Evolutionary conservation across 2,888 invertebrate genomes (phyloP).

Genomic region (Monoplex corrugatus): DNA sequence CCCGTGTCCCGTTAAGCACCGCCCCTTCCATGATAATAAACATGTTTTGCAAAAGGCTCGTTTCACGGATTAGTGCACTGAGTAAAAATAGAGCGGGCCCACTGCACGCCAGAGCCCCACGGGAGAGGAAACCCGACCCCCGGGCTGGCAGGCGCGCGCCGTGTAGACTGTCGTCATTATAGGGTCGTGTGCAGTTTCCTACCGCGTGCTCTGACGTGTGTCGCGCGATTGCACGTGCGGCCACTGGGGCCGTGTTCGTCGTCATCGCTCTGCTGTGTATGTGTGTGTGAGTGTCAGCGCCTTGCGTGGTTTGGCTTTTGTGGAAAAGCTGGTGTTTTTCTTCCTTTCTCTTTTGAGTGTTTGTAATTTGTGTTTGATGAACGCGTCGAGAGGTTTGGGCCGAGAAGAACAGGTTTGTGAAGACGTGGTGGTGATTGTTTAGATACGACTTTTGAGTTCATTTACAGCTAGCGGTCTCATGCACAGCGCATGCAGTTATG

Average conservation of each 20-base stretch:
- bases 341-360: no score
- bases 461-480: no score
- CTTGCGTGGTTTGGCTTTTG: not conserved
- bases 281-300: no score
- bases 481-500: no score
- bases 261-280: no score
- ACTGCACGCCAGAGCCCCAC: not conserved
- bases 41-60: constrained; percentile 2
- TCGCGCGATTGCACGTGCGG: constrained; percentile 45
- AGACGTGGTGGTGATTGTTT: no score
- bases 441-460: no score
- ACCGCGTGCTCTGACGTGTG: constrained; percentile 30
- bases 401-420: no score
- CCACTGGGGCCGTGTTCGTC: no score
- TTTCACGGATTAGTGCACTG: constrained; percentile 38
- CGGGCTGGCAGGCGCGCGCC: not conserved
- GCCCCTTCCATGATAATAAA: constrained; percentile 25
- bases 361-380: no score
- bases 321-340: no score
- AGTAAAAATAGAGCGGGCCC: constrained; percentile 1
- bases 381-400: no score
- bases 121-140: constrained; percentile 20
- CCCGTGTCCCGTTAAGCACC: not conserved
- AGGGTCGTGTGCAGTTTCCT: not conserved
- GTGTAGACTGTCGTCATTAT: constrained; percentile 7